Percentiles rank a stretch among this genome's conserved stretches.
Conservation (phyloP, 2,888 invertebrate genomes). For the Leptura quadrifasciata region DNA sequence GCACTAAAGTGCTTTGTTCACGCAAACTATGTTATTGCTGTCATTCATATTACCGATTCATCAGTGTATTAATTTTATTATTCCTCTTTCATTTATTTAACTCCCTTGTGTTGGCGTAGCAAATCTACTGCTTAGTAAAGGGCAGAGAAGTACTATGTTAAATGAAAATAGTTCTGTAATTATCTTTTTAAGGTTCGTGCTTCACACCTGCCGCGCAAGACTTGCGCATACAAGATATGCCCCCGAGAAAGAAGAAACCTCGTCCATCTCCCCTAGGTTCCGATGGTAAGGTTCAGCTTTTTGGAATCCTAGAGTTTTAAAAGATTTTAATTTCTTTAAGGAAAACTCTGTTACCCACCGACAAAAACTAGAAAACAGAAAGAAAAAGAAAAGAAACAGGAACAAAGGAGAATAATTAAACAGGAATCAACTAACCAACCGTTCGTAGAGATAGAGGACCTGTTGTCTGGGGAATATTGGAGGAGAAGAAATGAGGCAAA, state of each 20-base stretch:
- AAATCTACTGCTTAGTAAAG: too few relatives aligned
- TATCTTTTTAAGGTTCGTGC: slow-evolving; percentile 63
- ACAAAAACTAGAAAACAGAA: slow-evolving; percentile 72
- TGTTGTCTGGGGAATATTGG: slow-evolving; percentile 77
- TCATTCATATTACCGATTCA: too few relatives aligned
- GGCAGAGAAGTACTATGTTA: too few relatives aligned
- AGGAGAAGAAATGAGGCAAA: slow-evolving; percentile 65
- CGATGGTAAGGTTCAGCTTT: slow-evolving; percentile 61
- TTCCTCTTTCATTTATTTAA: too few relatives aligned
- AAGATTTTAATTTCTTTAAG: slow-evolving; percentile 60
- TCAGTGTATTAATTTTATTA: too few relatives aligned
- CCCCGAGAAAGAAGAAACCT: slow-evolving; percentile 67
- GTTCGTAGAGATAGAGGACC: slow-evolving; percentile 76
- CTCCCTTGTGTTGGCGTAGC: too few relatives aligned
- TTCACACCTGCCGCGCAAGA: slow-evolving; percentile 76
- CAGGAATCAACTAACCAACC: slow-evolving; percentile 70
- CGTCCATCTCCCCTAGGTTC: slow-evolving; percentile 64
- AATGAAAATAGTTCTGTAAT: background rate
- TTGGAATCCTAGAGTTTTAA: background rate
- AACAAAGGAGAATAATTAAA: slow-evolving; percentile 51
- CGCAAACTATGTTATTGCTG: too few relatives aligned
- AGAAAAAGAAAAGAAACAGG: slow-evolving; percentile 71
- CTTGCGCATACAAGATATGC: slow-evolving; percentile 75
- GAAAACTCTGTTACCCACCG: slow-evolving; percentile 79
- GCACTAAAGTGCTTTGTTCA: too few relatives aligned